These are phyloP conservation scores for Rhincodon typus DNA, from an alignment of 2,797 vertebrate species.

Conservation along the genomic window DNA sequence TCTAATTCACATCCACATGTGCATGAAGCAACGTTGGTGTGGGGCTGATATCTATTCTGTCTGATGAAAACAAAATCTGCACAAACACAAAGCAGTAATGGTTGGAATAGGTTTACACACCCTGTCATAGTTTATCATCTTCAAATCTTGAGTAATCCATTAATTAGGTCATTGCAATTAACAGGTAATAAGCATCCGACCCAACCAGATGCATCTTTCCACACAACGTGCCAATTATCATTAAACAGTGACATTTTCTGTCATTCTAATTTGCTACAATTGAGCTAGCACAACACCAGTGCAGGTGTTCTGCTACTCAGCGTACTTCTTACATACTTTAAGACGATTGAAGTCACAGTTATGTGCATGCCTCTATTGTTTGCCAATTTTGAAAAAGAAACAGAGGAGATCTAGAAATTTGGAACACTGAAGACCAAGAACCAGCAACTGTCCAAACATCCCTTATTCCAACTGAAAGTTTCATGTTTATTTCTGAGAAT, in stretches of 20 bases:
- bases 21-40: background rate
- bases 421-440: background rate
- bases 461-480: background rate
- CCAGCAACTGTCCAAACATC: background rate
- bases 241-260: slow-evolving; percentile 19
- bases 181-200: slow-evolving; percentile 20
- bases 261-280: background rate
- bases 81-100: background rate
- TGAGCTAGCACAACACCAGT: background rate
- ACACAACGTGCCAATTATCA: slow-evolving; percentile 22
- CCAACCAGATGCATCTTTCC: slow-evolving; percentile 21
- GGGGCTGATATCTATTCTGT: background rate
- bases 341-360: background rate
- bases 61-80: background rate
- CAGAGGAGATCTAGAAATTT: background rate
- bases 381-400: background rate
- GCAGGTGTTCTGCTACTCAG: background rate
- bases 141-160: background rate
- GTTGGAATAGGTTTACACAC: background rate
- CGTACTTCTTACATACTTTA: background rate
- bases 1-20: background rate
- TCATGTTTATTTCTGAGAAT: background rate
- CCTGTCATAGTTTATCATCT: slow-evolving; percentile 19
- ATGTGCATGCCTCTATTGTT: background rate
- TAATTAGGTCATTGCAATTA: slow-evolving; percentile 32